Evolutionary conservation across 2,888 invertebrate species (phyloP).

Genomic region (Trileptium ribeirensis): DNA sequence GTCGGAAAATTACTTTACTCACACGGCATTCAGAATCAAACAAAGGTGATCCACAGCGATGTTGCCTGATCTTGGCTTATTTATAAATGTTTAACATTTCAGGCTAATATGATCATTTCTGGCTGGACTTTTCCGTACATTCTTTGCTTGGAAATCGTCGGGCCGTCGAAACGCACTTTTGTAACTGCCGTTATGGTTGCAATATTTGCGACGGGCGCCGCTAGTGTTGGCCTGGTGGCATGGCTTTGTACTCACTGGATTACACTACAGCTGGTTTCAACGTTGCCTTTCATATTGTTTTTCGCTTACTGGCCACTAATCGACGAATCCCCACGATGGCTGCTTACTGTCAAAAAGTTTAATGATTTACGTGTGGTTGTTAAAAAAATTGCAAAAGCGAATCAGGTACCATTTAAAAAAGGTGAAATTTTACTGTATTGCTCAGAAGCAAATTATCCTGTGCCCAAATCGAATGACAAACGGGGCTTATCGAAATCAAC

Average conservation of each 20-base stretch:
- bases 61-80: no score
- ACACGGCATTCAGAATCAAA: no score
- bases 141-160: conserved; percentile 13
- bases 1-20: no score
- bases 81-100: no score
- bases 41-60: no score
- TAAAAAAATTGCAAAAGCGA: neutral
- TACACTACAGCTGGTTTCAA: neutral
- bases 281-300: neutral
- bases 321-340: conserved; percentile 6
- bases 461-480: neutral
- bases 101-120: neutral
- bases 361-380: neutral
- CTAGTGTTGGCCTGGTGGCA: neutral
- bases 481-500: neutral
- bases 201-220: neutral
- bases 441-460: neutral
- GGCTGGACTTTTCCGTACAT: neutral
- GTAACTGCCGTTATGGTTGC: neutral
- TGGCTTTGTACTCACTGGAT: neutral
- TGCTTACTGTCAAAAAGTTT: neutral
- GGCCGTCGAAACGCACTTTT: neutral
- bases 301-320: neutral
- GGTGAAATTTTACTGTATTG: neutral
- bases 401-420: neutral